Percentiles rank a stretch among this genome's conserved stretches.
These are phyloP conservation scores for Pitangus sulphuratus DNA, from an alignment of 2,797 vertebrate genomes.

Conservation along the genomic window DNA sequence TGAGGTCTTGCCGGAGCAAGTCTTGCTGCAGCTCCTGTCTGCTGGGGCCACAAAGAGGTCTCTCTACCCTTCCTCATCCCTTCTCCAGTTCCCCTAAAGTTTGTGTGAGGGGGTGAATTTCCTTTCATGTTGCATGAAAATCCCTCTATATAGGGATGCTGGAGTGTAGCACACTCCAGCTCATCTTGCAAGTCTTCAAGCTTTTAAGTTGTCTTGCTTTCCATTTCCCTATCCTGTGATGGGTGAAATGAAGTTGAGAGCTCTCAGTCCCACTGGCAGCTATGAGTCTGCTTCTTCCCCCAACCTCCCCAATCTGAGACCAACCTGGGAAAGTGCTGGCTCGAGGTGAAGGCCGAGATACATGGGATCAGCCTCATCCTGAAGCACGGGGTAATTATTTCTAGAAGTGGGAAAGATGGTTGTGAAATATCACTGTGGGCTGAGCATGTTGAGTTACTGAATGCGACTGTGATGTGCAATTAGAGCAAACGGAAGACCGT, in stretches of 20 bases:
- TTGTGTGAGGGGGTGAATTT: background rate
- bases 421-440: background rate
- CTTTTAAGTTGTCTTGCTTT: background rate
- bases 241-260: background rate
- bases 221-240: background rate
- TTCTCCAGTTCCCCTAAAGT: background rate
- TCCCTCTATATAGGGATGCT: background rate
- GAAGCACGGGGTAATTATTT: background rate
- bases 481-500: background rate
- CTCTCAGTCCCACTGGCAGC: background rate
- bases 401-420: background rate
- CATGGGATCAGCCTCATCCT: accelerated
- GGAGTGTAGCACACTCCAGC: background rate
- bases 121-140: background rate
- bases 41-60: background rate
- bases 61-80: background rate
- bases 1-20: background rate
- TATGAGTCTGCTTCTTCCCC: background rate
- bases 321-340: background rate
- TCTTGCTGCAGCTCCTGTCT: background rate
- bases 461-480: background rate
- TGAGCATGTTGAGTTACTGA: background rate
- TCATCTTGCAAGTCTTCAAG: background rate
- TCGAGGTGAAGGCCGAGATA: background rate
- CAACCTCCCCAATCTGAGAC: background rate